Conservation (phyloP, 1,140 invertebrate genomes). For the Drosophila rhopaloa region DNA sequence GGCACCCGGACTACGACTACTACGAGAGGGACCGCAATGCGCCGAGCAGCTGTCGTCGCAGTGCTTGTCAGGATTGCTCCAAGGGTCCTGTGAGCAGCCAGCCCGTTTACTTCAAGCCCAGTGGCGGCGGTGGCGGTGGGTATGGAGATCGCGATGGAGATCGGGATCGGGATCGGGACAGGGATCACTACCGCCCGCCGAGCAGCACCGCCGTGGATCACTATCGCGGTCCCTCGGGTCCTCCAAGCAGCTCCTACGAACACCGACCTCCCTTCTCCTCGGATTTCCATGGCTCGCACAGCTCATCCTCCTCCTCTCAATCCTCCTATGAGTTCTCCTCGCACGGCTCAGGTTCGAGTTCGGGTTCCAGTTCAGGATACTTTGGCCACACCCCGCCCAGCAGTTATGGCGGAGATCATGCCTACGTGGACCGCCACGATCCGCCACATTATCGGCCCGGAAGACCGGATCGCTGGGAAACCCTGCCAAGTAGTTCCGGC, state of each 20-base stretch:
- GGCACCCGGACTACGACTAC: slow-evolving; percentile 90
- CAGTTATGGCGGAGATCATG: slow-evolving; percentile 65
- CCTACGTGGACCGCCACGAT: slow-evolving; percentile 77
- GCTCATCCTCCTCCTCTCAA: slow-evolving; percentile 42
- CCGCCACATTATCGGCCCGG: slow-evolving; percentile 15
- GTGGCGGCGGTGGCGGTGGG: slow-evolving; percentile 42
- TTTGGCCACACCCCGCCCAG: slow-evolving; percentile 75
- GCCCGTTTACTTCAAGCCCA: slow-evolving; percentile 75
- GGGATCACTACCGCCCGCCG: slow-evolving; percentile 46
- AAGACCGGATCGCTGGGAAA: slow-evolving; percentile 77
- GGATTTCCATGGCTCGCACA: slow-evolving; percentile 64
- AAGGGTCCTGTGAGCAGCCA: slow-evolving; percentile 63
- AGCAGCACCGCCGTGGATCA: slow-evolving; percentile 75
- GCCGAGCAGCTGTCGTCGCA: slow-evolving; percentile 82
- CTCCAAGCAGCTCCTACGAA: slow-evolving; percentile 62
- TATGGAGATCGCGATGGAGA: slow-evolving; percentile 9
- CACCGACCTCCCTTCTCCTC: slow-evolving; percentile 65
- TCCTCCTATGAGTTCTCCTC: slow-evolving; percentile 74
- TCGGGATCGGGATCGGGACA: slow-evolving; percentile 31
- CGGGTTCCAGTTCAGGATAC: slow-evolving; percentile 66
- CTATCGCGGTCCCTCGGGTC: slow-evolving; percentile 74
- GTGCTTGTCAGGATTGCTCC: slow-evolving; percentile 74
- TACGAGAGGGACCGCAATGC: slow-evolving; percentile 89
- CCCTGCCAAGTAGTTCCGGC: slow-evolving; percentile 75
- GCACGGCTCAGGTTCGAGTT: slow-evolving; percentile 57